Percentiles rank a stretch among this genome's conserved stretches.
These are phyloP conservation scores for Lipotes vexillifer DNA, from an alignment of 2,113 vertebrate species.

Conservation along the genomic window DNA sequence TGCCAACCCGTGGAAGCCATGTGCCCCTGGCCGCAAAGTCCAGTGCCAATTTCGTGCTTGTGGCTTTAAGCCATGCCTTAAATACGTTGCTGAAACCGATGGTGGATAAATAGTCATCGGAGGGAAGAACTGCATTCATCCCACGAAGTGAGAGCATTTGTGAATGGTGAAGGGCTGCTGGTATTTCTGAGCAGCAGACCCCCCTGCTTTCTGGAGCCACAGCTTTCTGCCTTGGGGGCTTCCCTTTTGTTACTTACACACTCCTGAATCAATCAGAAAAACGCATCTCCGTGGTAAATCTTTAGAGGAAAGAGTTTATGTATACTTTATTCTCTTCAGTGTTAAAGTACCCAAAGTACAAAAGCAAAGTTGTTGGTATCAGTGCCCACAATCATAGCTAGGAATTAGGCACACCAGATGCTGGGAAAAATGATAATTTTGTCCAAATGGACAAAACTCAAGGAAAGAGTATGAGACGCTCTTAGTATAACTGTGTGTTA, in stretches of 20 bases:
- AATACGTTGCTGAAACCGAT: conserved; percentile 61
- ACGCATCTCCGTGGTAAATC: neutral
- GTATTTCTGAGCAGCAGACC: neutral
- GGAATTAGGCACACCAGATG: neutral
- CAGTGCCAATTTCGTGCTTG: conserved; percentile 66
- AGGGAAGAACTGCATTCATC: conserved; percentile 28
- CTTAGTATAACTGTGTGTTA: neutral
- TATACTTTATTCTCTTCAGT: neutral
- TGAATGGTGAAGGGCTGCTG: neutral
- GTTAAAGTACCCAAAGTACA: neutral
- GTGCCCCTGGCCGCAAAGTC: conserved; percentile 70
- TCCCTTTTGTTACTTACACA: neutral
- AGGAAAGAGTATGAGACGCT: neutral
- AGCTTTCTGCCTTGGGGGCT: neutral
- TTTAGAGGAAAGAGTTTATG: neutral
- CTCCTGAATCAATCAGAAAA: neutral
- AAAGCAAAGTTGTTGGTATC: neutral
- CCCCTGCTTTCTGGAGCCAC: neutral
- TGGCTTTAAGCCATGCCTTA: conserved; percentile 69
- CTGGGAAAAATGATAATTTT: neutral
- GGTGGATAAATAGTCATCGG: conserved; percentile 58
- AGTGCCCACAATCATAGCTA: neutral
- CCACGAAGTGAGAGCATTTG: neutral
- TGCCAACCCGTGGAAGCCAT: conserved; percentile 66
- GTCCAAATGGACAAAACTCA: neutral